Evolutionary conservation across 2,797 vertebrate genomes (phyloP), one percentile per base, ranked within the genome.

Genomic region (Fundulus diaphanus): DNA sequence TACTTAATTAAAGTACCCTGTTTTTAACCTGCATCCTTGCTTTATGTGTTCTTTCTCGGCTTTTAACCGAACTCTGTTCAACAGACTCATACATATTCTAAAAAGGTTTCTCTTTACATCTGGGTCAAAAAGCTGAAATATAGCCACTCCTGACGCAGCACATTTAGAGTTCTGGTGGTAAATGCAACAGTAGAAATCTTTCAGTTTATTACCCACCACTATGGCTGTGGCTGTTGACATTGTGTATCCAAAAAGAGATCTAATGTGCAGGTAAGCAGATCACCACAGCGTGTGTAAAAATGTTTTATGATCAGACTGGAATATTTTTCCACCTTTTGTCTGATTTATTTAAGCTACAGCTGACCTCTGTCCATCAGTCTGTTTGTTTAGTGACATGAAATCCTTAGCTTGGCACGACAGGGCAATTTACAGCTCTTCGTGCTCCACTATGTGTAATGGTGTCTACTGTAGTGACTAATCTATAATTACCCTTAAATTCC

Each of bases 401-500:
- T 67, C 63, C 29, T 65, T 29, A 18, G 42, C 27, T 57, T 76
- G 27, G n/a, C 44, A 72, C 29, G 35, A 9, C 22, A 1, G 2
- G 68, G 33, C 72, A 61, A 73, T 80, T 86, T 80, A 76, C 61
- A 76, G 49, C 72, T 78, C 69, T 70, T 74, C 44, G 63, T 67
- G 46, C 57, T 74, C 37, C 5, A 44, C 57, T 79, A 75, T 56
- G 20, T 66, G 73, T 74, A 76, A 86, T 75, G 59, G 46, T 18
- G 18, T 82, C 35, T 51, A 15, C 33, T 77, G 68, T 65, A 29
- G 78, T 80, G 71, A 80, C 72, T 74, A 82, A 86, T 80, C 72
- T 81, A 73, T 82, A 83, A 85, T 87, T 68, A 82, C 79, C 76
- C 69, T 54, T n/a, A 59, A 63, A 63, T 65, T 65, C 56, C 78